Conservation (phyloP, 2,888 invertebrate genomes). For the Acholoe squamosa region DNA sequence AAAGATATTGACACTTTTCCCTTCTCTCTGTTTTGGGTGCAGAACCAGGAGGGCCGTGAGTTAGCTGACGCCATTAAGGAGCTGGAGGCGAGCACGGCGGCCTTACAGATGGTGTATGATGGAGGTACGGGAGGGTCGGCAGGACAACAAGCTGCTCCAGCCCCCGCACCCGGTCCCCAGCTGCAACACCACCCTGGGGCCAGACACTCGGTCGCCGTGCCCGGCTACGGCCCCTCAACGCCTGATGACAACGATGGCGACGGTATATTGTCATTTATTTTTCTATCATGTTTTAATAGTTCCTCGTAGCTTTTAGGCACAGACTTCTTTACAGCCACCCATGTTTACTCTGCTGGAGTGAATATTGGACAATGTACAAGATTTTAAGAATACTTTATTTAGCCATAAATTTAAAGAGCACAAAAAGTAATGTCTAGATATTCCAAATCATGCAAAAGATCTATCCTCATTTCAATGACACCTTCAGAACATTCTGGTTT, state of each 20-base stretch:
- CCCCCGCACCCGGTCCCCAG: not conserved
- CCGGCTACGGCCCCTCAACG: constrained; percentile 42
- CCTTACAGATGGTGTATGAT: constrained; percentile 76
- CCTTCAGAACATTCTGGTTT: too few relatives aligned
- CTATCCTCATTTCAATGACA: too few relatives aligned
- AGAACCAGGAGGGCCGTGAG: constrained; percentile 70
- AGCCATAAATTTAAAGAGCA: too few relatives aligned
- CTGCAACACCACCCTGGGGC: constrained; percentile 21
- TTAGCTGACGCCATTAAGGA: constrained; percentile 80
- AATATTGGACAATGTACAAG: too few relatives aligned
- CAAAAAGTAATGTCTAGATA: too few relatives aligned
- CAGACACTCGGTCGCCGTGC: constrained; percentile 42
- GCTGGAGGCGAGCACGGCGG: constrained; percentile 80
- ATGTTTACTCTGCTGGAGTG: too few relatives aligned
- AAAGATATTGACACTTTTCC: not conserved
- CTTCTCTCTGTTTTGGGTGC: not conserved
- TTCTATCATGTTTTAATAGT: too few relatives aligned
- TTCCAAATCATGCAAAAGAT: too few relatives aligned
- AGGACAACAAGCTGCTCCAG: not conserved
- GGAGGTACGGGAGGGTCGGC: not conserved
- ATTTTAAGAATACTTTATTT: too few relatives aligned
- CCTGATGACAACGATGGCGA: constrained; percentile 39
- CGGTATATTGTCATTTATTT: not conserved
- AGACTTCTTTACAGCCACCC: too few relatives aligned
- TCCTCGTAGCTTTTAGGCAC: too few relatives aligned